Evolutionary conservation across 2,888 invertebrate species (phyloP), one percentile per base, ranked within the genome.

Genomic region (Cistogaster globosa): DNA sequence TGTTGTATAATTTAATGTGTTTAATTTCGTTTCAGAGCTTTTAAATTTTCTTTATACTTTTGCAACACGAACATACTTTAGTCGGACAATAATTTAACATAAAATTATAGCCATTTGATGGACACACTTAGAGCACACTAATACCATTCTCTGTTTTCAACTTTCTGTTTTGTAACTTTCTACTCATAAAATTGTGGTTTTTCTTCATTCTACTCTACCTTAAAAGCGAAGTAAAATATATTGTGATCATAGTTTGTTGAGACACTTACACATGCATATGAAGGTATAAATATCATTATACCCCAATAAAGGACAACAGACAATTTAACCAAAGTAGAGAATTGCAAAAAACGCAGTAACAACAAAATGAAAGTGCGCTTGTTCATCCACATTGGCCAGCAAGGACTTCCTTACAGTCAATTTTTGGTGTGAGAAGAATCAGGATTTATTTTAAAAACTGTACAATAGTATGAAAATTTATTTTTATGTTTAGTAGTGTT

Each of bases 41-140:
- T 76, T 84, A 80, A 80, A 69, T 72, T 84, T 77, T 74, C 77
- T 74, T 82, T 82, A 82, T 74, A 67, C 48, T 68, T 81, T 77
- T 77, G 55, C 60, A 84, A 68, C 84, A 84, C 62, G 60, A 76
- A 77, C 62, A 48, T 84, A 77, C 77, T 81, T 82, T 84, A 67
- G 77, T 36, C 68, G 58, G 68, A 74, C 81, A 84, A 81, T 81
- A 81, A 74, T 77, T 84, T 84, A 84, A 69, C 75, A 83, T 69
- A 71, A 69, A 68, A 65, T 79, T 79, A 69, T 75, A 65, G 76
- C 36, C 42, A 72, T 62, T 57, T 38, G 7, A 72, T 72, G 20
- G 16, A 45, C 48, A 48, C 48, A 62, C 55, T 22, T 45, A 78
- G 26, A 32, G 42, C 60, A 57, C 32, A 63, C 18, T 51, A 11